Percentiles rank a stretch among this genome's conserved stretches.
Conservation (phyloP, 2,113 vertebrate genomes). For the Cnemophilus loriae region DNA sequence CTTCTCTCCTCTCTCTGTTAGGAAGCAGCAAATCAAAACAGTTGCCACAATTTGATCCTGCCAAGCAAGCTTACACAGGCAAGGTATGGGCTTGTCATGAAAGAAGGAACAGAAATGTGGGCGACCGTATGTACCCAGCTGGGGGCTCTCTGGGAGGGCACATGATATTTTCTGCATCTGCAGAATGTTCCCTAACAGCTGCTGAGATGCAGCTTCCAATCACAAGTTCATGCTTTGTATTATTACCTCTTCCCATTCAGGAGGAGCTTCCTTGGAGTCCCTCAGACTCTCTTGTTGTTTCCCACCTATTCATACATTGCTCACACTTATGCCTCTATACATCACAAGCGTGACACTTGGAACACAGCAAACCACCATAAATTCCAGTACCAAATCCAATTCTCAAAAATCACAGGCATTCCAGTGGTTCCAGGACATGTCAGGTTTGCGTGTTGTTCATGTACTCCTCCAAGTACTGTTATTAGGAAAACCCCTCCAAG, state of each 20-base stretch:
- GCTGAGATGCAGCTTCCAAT: background rate
- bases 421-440: background rate
- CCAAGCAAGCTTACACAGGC: constrained; percentile 62
- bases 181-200: background rate
- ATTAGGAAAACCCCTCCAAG: background rate
- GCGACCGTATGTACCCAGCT: fast-evolving
- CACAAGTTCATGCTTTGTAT: background rate
- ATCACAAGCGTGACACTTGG: background rate
- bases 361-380: background rate
- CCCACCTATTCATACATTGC: background rate
- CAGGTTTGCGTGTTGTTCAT: fast-evolving
- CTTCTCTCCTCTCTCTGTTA: background rate
- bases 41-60: constrained; percentile 85
- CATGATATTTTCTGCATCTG: background rate
- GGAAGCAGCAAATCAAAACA: constrained; percentile 78
- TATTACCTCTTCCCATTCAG: background rate
- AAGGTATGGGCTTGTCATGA: constrained; percentile 58
- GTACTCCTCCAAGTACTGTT: background rate
- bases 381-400: background rate
- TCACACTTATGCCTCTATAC: background rate
- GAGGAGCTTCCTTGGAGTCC: background rate
- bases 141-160: background rate
- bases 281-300: background rate
- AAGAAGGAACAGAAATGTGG: background rate
- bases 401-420: background rate